These are phyloP conservation scores for Xenopus petersii DNA, from an alignment of 2,797 vertebrate species.

Conservation along the genomic window DNA sequence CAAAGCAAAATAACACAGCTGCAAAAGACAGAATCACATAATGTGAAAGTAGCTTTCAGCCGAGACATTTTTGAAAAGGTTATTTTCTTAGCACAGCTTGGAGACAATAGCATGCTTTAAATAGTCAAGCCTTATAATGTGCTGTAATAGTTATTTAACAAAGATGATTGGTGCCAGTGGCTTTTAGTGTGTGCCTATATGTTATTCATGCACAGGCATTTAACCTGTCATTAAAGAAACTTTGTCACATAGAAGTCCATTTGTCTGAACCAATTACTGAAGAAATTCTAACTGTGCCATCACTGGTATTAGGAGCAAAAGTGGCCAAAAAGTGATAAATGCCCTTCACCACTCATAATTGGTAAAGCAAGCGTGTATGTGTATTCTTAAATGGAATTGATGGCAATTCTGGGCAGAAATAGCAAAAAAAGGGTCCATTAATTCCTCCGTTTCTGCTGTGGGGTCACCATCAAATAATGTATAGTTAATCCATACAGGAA, in stretches of 20 bases:
- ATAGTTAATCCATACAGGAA: background rate
- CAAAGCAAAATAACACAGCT: conserved; percentile 48
- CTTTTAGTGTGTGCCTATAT: conserved; percentile 32
- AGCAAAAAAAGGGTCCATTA: background rate
- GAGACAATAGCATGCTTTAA: conserved; percentile 45
- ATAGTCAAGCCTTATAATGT: conserved; percentile 38
- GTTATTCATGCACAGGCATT: conserved; percentile 29
- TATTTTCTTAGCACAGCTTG: conserved; percentile 44
- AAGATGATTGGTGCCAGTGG: conserved; percentile 28
- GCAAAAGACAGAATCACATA: conserved; percentile 41
- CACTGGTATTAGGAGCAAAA: background rate
- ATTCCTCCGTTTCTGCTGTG: background rate
- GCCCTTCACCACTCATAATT: background rate
- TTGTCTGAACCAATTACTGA: conserved; percentile 14
- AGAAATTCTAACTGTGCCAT: conserved; percentile 3
- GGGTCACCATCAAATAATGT: background rate
- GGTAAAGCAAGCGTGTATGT: background rate
- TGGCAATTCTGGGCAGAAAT: background rate
- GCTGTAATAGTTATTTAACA: conserved; percentile 43
- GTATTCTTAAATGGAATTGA: background rate
- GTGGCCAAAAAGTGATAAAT: conserved; percentile 1
- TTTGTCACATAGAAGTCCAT: conserved; percentile 10
- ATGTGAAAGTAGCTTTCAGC: conserved; percentile 44
- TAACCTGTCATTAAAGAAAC: conserved; percentile 27
- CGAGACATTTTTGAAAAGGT: conserved; percentile 48